Evolutionary conservation across 2,888 invertebrate genomes (phyloP).

Genomic region (Cephus sareptanus): DNA sequence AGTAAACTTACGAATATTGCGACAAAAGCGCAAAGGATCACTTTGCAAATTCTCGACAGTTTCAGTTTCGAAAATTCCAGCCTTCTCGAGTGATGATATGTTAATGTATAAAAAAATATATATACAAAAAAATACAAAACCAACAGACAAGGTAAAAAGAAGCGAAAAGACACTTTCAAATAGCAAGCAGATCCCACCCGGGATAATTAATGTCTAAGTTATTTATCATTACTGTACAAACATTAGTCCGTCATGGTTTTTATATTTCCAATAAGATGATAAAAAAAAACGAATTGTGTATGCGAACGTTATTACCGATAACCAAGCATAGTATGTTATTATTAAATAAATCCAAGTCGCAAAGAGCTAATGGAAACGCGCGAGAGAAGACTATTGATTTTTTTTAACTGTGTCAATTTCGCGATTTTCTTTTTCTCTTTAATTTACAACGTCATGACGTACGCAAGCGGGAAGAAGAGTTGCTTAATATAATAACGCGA

Average conservation of each 20-base stretch:
- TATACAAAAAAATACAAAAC: neutral
- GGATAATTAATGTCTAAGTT: slow-evolving; percentile 47
- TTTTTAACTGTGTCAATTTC: neutral
- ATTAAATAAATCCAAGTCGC: slow-evolving; percentile 11
- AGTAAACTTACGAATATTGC: neutral
- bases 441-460: slow-evolving; percentile 1
- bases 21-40: neutral
- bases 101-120: neutral
- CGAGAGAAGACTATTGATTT: neutral
- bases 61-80: neutral
- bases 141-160: neutral
- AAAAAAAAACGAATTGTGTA: slow-evolving; percentile 24
- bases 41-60: neutral
- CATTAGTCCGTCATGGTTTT: slow-evolving; percentile 40
- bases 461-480: slow-evolving; percentile 34
- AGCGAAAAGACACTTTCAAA: neutral
- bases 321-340: slow-evolving; percentile 7
- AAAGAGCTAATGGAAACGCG: neutral
- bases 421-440: neutral
- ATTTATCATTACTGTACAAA: slow-evolving; percentile 55
- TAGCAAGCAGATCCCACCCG: neutral
- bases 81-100: neutral
- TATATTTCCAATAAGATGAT: slow-evolving; percentile 33
- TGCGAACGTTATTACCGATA: slow-evolving; percentile 24
- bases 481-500: slow-evolving; percentile 40